phyloP scores from a whole-genome alignment of 1,140 invertebrate genomes.

The Calosoma granatense region DNA sequence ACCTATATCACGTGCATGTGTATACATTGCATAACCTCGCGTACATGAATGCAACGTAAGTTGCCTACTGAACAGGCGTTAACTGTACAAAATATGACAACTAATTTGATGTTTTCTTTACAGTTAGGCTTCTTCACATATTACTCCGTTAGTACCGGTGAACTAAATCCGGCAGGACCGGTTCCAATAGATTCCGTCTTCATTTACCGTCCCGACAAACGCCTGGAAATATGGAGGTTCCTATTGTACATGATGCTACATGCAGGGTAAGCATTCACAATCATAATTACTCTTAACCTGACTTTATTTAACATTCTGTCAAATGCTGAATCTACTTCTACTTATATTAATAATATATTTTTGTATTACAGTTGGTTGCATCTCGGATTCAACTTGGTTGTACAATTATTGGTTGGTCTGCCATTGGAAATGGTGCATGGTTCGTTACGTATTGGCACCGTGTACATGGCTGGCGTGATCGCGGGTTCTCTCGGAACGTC shows the following conservation, averaged over 20 bases:
- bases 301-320: not conserved
- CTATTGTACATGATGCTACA: constrained; percentile 92
- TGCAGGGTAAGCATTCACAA: constrained; percentile 65
- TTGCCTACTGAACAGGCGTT: no score
- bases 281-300: constrained; percentile 5
- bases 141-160: constrained; percentile 71
- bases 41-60: no score
- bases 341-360: constrained; percentile 17
- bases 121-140: constrained; percentile 89
- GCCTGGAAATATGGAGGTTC: constrained; percentile 88
- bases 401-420: constrained; percentile 83
- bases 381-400: constrained; percentile 86
- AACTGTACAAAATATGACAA: no score
- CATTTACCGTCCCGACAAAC: constrained; percentile 86
- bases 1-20: no score
- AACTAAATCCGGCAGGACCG: constrained; percentile 76
- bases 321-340: not conserved
- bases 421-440: constrained; percentile 97
- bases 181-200: constrained; percentile 88
- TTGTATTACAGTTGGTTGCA: constrained; percentile 76
- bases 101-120: no score
- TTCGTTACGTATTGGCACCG: constrained; percentile 73
- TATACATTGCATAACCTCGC: no score
- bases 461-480: constrained; percentile 89
- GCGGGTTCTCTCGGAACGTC: constrained; percentile 90